Percentiles rank a stretch among this genome's conserved stretches.
These are phyloP conservation scores for Urocolius indicus DNA, from an alignment of 2,113 vertebrate genomes.

Conservation along the genomic window DNA sequence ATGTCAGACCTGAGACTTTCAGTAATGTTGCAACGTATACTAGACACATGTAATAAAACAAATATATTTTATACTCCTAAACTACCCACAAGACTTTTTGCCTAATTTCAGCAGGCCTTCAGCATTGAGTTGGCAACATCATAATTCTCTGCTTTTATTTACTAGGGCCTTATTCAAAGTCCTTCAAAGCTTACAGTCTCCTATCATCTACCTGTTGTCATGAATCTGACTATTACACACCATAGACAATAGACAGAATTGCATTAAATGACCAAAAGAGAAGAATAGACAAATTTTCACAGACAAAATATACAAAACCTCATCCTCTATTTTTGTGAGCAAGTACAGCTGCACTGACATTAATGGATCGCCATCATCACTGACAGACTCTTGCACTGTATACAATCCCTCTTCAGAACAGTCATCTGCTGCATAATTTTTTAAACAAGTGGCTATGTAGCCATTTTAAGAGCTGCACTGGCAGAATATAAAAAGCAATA, in stretches of 20 bases:
- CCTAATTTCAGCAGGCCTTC: neutral
- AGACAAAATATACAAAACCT: neutral
- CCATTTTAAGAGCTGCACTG: neutral
- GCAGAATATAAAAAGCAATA: neutral
- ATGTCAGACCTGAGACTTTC: neutral
- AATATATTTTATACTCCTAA: neutral
- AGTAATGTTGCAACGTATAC: neutral
- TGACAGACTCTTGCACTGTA: neutral
- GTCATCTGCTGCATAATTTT: neutral
- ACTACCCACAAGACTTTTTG: neutral
- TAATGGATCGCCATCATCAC: rapidly evolving
- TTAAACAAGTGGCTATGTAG: neutral
- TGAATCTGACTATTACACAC: neutral
- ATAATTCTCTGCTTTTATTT: neutral
- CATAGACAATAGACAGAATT: neutral
- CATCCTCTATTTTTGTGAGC: neutral
- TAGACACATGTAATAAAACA: neutral
- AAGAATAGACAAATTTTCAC: neutral
- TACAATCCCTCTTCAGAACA: neutral
- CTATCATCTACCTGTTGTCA: neutral
- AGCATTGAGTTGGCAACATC: neutral
- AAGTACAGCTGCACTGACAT: neutral
- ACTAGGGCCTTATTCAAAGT: neutral
- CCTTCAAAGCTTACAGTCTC: neutral
- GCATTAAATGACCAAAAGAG: neutral